Evolutionary conservation across 2,113 vertebrate genomes (phyloP).

Genomic region (Atherinomorus stipes): DNA sequence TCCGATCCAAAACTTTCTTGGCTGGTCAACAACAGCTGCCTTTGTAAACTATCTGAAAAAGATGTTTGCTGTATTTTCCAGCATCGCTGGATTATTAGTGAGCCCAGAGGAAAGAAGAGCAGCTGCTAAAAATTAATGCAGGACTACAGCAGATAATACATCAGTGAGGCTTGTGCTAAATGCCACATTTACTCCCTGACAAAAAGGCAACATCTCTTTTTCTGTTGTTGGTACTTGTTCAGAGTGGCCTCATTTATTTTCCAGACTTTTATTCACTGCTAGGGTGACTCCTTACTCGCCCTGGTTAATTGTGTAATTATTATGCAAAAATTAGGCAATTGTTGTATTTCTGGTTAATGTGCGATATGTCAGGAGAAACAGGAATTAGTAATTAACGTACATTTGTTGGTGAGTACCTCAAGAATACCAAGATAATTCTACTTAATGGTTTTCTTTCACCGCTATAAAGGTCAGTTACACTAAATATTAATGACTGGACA

Average conservation of each 20-base stretch:
- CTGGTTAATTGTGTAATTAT: neutral
- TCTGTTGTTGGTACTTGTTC: slow-evolving; percentile 1
- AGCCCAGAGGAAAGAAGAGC: slow-evolving; percentile 36
- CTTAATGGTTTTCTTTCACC: too few species aligned
- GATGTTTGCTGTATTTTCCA: slow-evolving; percentile 71
- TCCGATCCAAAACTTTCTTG: slow-evolving; percentile 62
- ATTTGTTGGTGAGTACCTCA: too few species aligned
- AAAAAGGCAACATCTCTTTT: slow-evolving; percentile 4
- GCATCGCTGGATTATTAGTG: slow-evolving; percentile 45
- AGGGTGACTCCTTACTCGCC: neutral
- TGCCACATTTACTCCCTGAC: slow-evolving; percentile 28
- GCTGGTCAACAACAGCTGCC: slow-evolving; percentile 61
- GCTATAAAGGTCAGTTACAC: too few species aligned
- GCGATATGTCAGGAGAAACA: neutral
- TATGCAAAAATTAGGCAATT: neutral
- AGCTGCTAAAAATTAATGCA: slow-evolving; percentile 32
- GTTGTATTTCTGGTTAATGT: neutral
- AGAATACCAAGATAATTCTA: too few species aligned
- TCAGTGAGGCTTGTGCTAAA: slow-evolving; percentile 17
- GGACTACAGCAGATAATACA: slow-evolving; percentile 2
- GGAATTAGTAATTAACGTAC: neutral
- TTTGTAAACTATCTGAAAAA: slow-evolving; percentile 66
- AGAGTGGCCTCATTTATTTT: neutral
- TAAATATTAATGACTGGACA: too few species aligned
- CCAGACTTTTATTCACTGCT: slow-evolving; percentile 1